These are phyloP conservation scores for Indicator indicator DNA, from an alignment of 2,113 vertebrate genomes.

Conservation along the genomic window DNA sequence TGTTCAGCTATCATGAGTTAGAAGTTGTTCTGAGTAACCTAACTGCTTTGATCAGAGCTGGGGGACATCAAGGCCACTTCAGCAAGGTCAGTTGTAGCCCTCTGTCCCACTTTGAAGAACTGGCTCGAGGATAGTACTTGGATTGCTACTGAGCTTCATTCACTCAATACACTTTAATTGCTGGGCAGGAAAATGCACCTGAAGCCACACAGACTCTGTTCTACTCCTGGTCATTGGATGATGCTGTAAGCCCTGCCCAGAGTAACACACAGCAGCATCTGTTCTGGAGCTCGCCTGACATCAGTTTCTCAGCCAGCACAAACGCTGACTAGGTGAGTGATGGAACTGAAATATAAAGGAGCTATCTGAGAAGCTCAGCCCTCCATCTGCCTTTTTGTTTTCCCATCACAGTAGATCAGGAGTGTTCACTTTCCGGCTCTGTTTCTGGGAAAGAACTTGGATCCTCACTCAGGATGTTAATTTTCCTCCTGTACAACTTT, in stretches of 20 bases:
- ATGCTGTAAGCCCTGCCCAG: background rate
- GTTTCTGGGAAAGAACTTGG: background rate
- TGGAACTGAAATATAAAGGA: background rate
- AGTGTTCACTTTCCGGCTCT: background rate
- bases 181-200: background rate
- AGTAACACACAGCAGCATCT: background rate
- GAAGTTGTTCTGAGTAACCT: background rate
- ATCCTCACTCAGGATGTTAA: background rate
- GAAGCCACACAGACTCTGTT: background rate
- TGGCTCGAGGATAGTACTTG: background rate
- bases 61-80: constrained; percentile 26
- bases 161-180: background rate
- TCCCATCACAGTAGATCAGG: background rate
- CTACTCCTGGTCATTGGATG: background rate
- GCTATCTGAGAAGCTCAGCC: background rate
- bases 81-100: background rate
- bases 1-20: constrained; percentile 12
- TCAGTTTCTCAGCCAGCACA: background rate
- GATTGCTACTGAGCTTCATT: background rate
- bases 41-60: constrained; percentile 20
- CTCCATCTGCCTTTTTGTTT: constrained; percentile 10
- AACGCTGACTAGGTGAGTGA: background rate
- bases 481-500: background rate
- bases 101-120: background rate
- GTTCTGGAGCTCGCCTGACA: background rate